Conservation (phyloP, 1,140 invertebrate genomes). For the Drosophila oshimai region DNA sequence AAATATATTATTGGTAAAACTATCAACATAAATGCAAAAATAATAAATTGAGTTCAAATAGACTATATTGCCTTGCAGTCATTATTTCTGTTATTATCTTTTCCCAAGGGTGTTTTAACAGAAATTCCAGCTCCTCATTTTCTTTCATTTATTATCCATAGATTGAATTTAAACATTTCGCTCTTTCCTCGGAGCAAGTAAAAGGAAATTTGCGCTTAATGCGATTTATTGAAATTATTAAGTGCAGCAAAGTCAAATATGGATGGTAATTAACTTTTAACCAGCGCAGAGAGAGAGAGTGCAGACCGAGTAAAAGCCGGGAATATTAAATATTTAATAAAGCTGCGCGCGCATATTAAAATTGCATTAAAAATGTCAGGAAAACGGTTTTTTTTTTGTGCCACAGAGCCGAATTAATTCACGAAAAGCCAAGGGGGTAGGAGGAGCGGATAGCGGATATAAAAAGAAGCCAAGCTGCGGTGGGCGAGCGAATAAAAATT, state of each 20-base stretch:
- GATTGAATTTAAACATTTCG: background rate
- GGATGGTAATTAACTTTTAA: conserved; percentile 64
- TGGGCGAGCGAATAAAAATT: conserved; percentile 52
- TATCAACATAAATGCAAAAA: no score
- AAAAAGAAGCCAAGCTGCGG: conserved; percentile 18
- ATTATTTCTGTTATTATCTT: no score
- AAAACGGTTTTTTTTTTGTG: conserved; percentile 21
- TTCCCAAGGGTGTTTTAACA: no score
- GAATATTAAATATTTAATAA: conserved; percentile 71
- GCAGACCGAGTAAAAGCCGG: background rate
- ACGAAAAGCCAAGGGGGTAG: conserved; percentile 5
- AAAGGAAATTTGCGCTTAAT: conserved; percentile 19
- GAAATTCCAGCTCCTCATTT: no score
- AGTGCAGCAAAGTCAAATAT: conserved; percentile 42
- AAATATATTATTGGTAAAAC: no score
- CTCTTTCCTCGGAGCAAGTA: background rate
- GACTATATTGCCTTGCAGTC: no score
- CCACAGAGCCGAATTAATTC: conserved; percentile 49
- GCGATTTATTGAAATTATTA: conserved; percentile 60
- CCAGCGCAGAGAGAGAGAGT: conserved; percentile 10
- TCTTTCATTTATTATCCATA: background rate
- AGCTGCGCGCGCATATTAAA: conserved; percentile 80
- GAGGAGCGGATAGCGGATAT: background rate
- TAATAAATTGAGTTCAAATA: no score
- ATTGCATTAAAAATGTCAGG: conserved; percentile 73